A percentile compares a stretch with the other conserved stretches of the same genome.
These are phyloP conservation scores for Zootermopsis nevadensis DNA, from an alignment of 2,888 invertebrate species.

Conservation along the genomic window DNA sequence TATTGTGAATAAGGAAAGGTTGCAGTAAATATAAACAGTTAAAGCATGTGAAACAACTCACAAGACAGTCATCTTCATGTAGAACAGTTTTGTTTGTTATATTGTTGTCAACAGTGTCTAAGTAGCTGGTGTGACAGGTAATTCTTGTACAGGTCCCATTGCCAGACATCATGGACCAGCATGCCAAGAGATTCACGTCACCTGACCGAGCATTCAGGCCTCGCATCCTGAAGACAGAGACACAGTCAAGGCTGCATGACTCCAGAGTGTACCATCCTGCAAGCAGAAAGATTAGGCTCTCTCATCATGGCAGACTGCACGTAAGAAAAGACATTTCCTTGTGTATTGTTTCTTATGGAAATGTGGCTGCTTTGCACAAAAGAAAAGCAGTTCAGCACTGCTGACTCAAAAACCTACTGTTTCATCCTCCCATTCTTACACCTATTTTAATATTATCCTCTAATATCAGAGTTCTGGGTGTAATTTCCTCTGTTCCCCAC, in stretches of 20 bases:
- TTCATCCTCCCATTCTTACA: too few species aligned
- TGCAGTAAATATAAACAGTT: too few species aligned
- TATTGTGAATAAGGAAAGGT: too few species aligned
- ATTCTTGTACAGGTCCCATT: neutral
- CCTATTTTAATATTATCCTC: too few species aligned
- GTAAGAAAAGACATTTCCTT: neutral
- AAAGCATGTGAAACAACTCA: too few species aligned
- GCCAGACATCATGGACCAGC: conserved; percentile 44
- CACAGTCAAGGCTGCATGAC: conserved; percentile 54
- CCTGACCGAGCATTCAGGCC: conserved; percentile 52
- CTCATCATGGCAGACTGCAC: neutral
- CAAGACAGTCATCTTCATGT: too few species aligned
- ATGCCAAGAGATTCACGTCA: conserved; percentile 40
- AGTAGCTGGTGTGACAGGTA: neutral
- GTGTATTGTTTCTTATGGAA: neutral
- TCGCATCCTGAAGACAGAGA: conserved; percentile 54
- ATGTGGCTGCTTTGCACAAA: too few species aligned
- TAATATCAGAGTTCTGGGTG: too few species aligned
- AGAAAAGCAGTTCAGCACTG: too few species aligned
- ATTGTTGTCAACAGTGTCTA: neutral
- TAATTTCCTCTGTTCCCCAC: too few species aligned
- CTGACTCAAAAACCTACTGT: too few species aligned
- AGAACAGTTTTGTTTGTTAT: too few species aligned
- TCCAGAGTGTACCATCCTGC: conserved; percentile 54
- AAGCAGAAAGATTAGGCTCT: conserved; percentile 48